Evolutionary conservation across 2,888 invertebrate species (phyloP).

Genomic region (Branchellion lobata): DNA sequence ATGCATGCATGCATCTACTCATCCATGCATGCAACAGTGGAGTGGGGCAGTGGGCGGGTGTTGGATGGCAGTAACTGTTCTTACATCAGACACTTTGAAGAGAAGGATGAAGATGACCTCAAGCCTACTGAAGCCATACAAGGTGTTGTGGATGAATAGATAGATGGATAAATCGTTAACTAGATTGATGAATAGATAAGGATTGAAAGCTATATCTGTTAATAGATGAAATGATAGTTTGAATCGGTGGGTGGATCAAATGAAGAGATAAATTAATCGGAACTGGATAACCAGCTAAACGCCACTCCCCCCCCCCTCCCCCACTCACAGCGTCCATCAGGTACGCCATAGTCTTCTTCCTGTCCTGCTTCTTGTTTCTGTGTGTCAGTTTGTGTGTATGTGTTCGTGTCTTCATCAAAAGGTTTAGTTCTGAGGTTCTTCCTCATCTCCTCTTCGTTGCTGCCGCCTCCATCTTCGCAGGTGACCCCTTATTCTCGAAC

Average conservation of each 20-base stretch:
- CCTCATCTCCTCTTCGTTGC: background rate
- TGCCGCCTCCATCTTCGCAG: background rate
- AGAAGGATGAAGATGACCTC: background rate
- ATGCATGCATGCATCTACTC: too few species aligned
- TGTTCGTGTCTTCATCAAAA: conserved; percentile 1
- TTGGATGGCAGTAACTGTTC: background rate
- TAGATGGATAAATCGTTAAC: too few species aligned
- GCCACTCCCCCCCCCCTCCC: too few species aligned
- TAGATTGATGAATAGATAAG: too few species aligned
- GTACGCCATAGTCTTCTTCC: background rate
- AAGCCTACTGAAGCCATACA: conserved; percentile 3
- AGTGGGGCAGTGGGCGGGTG: background rate
- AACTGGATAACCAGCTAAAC: background rate
- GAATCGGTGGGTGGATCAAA: background rate
- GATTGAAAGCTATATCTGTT: too few species aligned
- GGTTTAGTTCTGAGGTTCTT: background rate
- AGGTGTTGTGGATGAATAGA: background rate
- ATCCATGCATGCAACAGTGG: too few species aligned
- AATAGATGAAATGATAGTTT: too few species aligned
- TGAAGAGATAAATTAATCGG: background rate
- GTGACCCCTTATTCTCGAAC: too few species aligned
- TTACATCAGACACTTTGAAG: background rate
- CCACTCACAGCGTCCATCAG: background rate
- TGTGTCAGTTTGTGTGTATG: background rate
- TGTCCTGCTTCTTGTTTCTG: background rate